Evolutionary conservation across 2,113 vertebrate species (phyloP), one percentile per base, ranked within the genome.

Genomic region (Siniperca knerii): DNA sequence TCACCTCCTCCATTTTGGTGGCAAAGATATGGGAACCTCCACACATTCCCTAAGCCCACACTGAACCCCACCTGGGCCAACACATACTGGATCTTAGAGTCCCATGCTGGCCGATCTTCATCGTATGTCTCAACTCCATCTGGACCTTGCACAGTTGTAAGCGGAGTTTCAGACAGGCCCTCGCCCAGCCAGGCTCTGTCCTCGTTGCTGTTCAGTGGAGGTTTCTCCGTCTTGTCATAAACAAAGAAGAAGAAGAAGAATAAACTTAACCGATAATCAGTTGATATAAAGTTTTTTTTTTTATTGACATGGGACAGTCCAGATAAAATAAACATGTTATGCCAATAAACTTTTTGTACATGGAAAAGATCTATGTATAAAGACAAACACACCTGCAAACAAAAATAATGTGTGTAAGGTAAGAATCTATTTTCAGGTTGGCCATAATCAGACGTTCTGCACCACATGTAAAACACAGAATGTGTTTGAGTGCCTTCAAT

Each of bases 1-100:
- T 96, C 92, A 99, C 98, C 98, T 93, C 98, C 98, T 92, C 98
- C 98, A 0, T 99, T 99, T 94, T 99, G 98, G 93, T 99, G 98
- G 90, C 98, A 99, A 46, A 99, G 96, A 92, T 99, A 99, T 0
- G 98, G 98, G 91, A 99, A 99, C 84, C 98, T 96, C 98, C 98
- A 99, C 85, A 99, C 98, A 0, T 99, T 99, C 16, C 98, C 98
- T 10, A 99, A 94, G 52, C 98, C 98, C 87, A 99, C 98, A 0
- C 98, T 99, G 93, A 98, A 99, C 86, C 98, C 98, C 6, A 99
- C 98, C 90, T 99, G 98, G 0, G 98, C 98, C 85, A 99, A 93
- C 87, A 99, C 98, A 75, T 99, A 99, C 94, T 99, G 98, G 69
- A 99, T 90, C 77, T 99, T 99, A 83, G 96, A 99, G 93, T 98